Evolutionary conservation across 2,113 vertebrate genomes (phyloP).

Genomic region (Macquaria australasica): DNA sequence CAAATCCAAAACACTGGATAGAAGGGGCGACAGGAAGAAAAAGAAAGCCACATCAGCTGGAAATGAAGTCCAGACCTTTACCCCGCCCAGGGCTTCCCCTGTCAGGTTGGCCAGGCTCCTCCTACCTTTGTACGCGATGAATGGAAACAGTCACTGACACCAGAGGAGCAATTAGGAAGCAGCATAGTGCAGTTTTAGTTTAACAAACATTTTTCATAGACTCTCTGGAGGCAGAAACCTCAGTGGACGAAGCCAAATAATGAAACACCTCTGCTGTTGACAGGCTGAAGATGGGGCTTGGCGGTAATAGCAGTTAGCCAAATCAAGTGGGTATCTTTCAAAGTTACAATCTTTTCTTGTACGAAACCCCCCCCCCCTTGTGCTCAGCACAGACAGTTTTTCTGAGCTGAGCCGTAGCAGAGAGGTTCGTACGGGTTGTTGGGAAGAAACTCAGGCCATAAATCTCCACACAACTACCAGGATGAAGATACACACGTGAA

Average conservation of each 20-base stretch:
- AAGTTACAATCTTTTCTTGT: neutral
- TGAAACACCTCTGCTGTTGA: neutral
- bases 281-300: neutral
- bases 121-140: constrained; percentile 51
- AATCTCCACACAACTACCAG: neutral
- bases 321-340: neutral
- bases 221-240: constrained; percentile 7
- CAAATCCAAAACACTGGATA: constrained; percentile 34
- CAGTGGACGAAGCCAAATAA: neutral
- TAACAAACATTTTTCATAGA: neutral
- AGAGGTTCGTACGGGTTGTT: neutral
- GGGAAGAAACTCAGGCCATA: neutral
- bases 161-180: neutral
- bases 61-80: constrained; percentile 63
- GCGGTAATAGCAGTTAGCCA: neutral
- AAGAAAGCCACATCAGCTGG: constrained; percentile 36
- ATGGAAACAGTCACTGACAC: constrained; percentile 47
- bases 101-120: constrained; percentile 38
- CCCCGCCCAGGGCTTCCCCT: constrained; percentile 51
- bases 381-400: neutral
- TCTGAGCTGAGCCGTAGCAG: neutral
- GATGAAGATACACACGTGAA: neutral
- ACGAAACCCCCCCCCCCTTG: too few species aligned
- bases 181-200: neutral
- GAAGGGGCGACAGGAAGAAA: neutral